These are phyloP conservation scores for Thalassoma bifasciatum DNA, from an alignment of 2,113 vertebrate genomes.

Conservation along the genomic window DNA sequence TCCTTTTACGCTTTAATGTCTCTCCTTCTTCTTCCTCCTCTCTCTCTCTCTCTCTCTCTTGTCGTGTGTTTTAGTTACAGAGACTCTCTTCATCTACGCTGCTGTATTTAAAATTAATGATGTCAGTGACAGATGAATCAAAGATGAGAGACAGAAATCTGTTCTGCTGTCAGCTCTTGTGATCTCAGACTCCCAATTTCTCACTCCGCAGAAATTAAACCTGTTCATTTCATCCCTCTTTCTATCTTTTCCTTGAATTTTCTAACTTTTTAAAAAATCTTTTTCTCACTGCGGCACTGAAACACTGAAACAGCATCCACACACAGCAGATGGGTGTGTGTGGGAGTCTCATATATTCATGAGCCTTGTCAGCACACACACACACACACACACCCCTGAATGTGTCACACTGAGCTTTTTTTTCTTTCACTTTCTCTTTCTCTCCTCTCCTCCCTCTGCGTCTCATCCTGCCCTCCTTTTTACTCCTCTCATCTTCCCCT, in stretches of 20 bases:
- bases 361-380: constrained; percentile 51
- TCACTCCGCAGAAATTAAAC: no score
- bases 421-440: constrained; percentile 30
- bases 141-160: no score
- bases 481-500: constrained; percentile 25
- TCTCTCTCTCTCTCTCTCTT: no score
- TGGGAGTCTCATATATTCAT: constrained; percentile 70
- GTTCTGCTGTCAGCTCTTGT: no score
- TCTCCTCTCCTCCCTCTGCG: neutral
- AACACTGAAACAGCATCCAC: neutral
- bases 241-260: neutral
- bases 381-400: constrained; percentile 22
- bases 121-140: no score
- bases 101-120: no score
- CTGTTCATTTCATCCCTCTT: neutral
- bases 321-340: constrained; percentile 70
- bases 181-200: no score
- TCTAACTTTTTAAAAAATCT: neutral
- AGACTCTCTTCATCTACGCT: no score
- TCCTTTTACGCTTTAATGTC: no score
- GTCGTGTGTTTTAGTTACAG: no score
- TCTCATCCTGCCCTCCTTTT: constrained; percentile 46
- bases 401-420: constrained; percentile 40
- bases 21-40: no score
- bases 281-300: constrained; percentile 41